These are phyloP conservation scores for Wiebesia pumilae DNA, from an alignment of 1,140 invertebrate species.

Conservation along the genomic window DNA sequence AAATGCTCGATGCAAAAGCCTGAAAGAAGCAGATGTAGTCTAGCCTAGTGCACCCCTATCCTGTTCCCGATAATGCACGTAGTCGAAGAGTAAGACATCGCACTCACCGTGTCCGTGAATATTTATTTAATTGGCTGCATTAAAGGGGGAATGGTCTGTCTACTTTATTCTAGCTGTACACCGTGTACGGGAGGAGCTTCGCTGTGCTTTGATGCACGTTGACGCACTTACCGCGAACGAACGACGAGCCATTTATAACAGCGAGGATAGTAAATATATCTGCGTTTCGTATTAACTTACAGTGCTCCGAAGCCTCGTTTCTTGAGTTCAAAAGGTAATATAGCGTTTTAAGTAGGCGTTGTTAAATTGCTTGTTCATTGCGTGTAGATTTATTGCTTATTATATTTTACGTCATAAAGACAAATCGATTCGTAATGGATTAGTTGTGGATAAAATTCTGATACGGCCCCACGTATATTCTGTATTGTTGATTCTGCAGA, in stretches of 20 bases:
- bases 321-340: not conserved
- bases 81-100: no score
- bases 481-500: no score
- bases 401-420: not conserved
- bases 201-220: no score
- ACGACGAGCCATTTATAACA: not conserved
- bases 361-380: not conserved
- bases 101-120: slow-evolving; percentile 66
- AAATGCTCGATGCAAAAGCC: no score
- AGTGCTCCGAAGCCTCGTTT: no score
- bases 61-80: no score
- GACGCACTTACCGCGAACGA: no score
- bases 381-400: not conserved
- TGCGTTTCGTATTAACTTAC: not conserved
- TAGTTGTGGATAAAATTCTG: not conserved
- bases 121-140: slow-evolving; percentile 73
- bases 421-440: not conserved
- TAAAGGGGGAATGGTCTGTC: slow-evolving; percentile 9
- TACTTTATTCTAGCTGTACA: no score
- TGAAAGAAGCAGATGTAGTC: no score
- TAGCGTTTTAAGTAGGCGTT: not conserved
- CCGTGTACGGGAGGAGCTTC: not conserved
- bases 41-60: no score
- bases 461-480: no score
- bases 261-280: not conserved